Base-by-base conservation (phyloP, 2,888 invertebrate genomes). In the Scaptomyza reducta region DNA sequence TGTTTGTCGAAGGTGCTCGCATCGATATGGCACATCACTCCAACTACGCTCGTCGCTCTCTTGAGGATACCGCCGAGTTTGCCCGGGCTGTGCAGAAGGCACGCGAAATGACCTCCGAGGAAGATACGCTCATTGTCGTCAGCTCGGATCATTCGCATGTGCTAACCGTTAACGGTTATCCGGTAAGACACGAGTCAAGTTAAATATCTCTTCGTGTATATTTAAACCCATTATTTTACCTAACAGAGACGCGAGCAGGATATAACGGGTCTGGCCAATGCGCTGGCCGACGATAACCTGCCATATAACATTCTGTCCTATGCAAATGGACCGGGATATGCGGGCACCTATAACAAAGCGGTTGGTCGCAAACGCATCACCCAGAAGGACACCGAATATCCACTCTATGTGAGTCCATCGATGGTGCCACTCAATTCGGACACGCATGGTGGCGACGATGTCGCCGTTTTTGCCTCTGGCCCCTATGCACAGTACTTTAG, bases 121-220 rank as follows among this genome's bases (percentile, higher is more conserved):
- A 94, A 0, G 96, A 97, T 29, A 97, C 97, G 0, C 92, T 97
- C n/a, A 93, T 97, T 11, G 93, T 97, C 0, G 97, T 96, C 3
- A 96, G 96, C 0, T 94, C 96, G 0, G 97, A 97, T 90, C 97
- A 97, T 84, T 94, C 96, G 1, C 96, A 97, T 87, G 95, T 95
- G 0, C 94, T 97, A 94, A 94, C 94, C 7, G 93, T 95, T 61
- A 94, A 94, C 65, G 97, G 97, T 0, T 96, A 97, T 89, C 95
- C 96, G 45, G 92, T 93, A 50, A 92, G 96, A 0, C 6, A 27
- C 1, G 7, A 27, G 27, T 7, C 27, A 27, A 27, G 7, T 6
- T 1, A 27, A 0, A 27, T 22, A 22, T 2, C 27, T 31, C 31
- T 31, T 31, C 10, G 6, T 31, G 6, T 27, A 1, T 10, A 33